Evolutionary conservation across 2,113 vertebrate species (phyloP).

Genomic region (Centropristis striata): DNA sequence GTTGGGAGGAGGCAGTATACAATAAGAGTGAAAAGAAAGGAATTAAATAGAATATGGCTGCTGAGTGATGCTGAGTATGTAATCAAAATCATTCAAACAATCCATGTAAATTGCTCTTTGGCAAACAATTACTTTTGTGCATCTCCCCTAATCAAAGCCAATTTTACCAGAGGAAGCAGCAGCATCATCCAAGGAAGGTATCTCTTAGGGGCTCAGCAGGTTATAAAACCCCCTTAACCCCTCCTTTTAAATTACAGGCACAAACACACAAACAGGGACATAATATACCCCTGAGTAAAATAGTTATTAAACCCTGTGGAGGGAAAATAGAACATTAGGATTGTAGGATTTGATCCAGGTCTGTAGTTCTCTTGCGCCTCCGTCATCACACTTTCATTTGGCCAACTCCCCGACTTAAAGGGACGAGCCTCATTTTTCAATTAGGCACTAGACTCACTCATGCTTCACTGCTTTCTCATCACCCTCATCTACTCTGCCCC

Average conservation of each 20-base stretch:
- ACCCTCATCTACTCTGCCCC: constrained; percentile 49
- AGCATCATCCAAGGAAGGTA: constrained; percentile 27
- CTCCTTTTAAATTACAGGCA: constrained; percentile 25
- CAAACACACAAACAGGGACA: constrained; percentile 18
- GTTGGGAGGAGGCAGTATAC: background rate
- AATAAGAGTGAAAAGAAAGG: background rate
- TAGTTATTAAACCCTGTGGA: background rate
- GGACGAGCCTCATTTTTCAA: constrained; percentile 64
- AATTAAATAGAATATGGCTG: constrained; percentile 1
- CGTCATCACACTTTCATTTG: constrained; percentile 43
- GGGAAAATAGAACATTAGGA: constrained; percentile 10
- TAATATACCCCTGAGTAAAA: constrained; percentile 18
- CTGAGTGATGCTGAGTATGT: constrained; percentile 11
- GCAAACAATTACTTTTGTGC: constrained; percentile 35
- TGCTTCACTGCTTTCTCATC: constrained; percentile 56
- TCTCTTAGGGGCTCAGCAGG: constrained; percentile 12
- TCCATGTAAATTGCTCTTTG: constrained; percentile 31
- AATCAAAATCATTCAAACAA: constrained; percentile 28
- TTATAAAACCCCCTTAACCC: constrained; percentile 1
- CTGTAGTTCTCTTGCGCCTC: constrained; percentile 1
- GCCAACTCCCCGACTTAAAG: constrained; percentile 37
- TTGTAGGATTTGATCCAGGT: constrained; percentile 25
- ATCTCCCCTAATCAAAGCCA: constrained; percentile 40
- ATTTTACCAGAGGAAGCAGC: constrained; percentile 16
- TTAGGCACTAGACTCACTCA: constrained; percentile 57